Percentiles rank a stretch among this genome's conserved stretches.
Evolutionary conservation across 2,797 vertebrate genomes (phyloP).

Genomic region (Enoplosus armatus): DNA sequence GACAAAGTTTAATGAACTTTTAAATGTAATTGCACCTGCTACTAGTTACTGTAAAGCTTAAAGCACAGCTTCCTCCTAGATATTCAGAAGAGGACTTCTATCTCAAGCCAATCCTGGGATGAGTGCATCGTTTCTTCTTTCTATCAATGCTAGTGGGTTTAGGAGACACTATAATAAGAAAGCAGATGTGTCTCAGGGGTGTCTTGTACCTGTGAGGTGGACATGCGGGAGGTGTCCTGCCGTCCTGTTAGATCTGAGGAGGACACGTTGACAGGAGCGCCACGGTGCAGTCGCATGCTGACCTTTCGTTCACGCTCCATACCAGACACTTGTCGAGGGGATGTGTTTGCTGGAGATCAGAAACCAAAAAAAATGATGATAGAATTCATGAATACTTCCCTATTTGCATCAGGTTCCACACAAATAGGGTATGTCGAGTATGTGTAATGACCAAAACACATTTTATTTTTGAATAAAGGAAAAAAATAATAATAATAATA

Average conservation of each 20-base stretch:
- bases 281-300: constrained; percentile 96
- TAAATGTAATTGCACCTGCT: constrained; percentile 7
- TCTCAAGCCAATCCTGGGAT: not conserved
- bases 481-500: too few relatives aligned
- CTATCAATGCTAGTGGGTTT: not conserved
- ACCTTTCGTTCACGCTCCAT: constrained; percentile 96
- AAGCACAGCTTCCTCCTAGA: not conserved
- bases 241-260: constrained; percentile 95
- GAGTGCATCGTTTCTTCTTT: not conserved
- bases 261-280: constrained; percentile 94
- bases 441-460: not conserved
- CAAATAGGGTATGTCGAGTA: not conserved
- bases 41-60: not conserved
- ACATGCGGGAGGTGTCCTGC: constrained; percentile 97
- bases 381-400: not conserved
- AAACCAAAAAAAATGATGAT: not conserved
- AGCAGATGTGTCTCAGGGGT: not conserved
- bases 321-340: constrained; percentile 91
- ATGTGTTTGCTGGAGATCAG: constrained; percentile 89
- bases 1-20: not conserved
- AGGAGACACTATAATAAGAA: not conserved
- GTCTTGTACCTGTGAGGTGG: constrained; percentile 93
- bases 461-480: too few relatives aligned
- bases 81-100: not conserved
- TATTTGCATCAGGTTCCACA: not conserved